Conservation (phyloP, 2,888 invertebrate species). For the Pycnomerus fuliginosus region DNA sequence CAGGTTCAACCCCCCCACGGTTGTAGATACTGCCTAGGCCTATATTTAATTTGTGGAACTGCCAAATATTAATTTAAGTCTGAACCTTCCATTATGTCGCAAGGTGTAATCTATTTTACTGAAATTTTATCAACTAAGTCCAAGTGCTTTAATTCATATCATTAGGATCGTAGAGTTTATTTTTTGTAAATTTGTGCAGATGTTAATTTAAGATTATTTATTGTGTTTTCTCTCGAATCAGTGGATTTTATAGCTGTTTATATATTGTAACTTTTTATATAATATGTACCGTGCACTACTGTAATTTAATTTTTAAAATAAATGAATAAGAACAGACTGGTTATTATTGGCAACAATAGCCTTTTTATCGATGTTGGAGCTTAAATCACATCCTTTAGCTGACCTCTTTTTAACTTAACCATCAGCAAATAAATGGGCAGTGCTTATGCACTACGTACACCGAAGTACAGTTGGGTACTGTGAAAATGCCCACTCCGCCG, state of each 20-base stretch:
- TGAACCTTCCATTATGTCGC: slow-evolving; percentile 5
- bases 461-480: too few relatives aligned
- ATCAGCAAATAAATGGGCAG: too few relatives aligned
- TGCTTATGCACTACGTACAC: too few relatives aligned
- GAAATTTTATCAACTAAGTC: slow-evolving; percentile 4
- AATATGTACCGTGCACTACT: slow-evolving; percentile 11
- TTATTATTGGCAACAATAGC: too few relatives aligned
- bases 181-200: slow-evolving; percentile 14
- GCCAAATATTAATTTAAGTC: slow-evolving; percentile 7
- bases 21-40: slow-evolving; percentile 3
- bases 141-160: slow-evolving; percentile 13
- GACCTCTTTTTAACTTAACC: too few relatives aligned
- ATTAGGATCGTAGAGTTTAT: too few relatives aligned
- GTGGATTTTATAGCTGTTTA: slow-evolving; percentile 12
- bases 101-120: too few relatives aligned
- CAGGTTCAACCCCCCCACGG: slow-evolving; percentile 10
- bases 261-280: slow-evolving; percentile 19
- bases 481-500: too few relatives aligned
- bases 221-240: slow-evolving; percentile 11
- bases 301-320: slow-evolving; percentile 17
- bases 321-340: too few relatives aligned
- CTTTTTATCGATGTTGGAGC: too few relatives aligned
- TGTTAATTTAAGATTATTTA: slow-evolving; percentile 12
- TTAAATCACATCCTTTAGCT: too few relatives aligned
- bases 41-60: slow-evolving; percentile 5